Conservation (phyloP, 2,888 invertebrate genomes). For the Drymonia ruficornis region DNA sequence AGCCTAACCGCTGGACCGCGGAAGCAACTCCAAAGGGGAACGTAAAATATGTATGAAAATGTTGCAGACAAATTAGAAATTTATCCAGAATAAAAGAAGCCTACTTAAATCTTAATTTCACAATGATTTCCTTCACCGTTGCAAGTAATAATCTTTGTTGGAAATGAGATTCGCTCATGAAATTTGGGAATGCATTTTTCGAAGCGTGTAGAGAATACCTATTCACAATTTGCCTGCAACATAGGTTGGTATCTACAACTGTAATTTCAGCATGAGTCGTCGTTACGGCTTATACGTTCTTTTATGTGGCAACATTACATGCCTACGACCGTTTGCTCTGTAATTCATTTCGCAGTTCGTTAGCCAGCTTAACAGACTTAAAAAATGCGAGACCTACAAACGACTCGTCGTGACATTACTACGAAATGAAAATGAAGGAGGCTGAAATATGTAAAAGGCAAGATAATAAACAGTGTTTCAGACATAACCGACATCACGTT, state of each 20-base stretch:
- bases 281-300: conserved; percentile 28
- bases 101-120: too few relatives aligned
- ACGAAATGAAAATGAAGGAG: neutral
- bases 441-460: neutral
- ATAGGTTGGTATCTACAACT: conserved; percentile 15
- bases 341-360: conserved; percentile 63
- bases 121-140: too few relatives aligned
- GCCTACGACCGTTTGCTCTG: conserved; percentile 49
- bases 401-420: conserved; percentile 14
- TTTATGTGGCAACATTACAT: conserved; percentile 51
- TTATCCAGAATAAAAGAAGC: neutral
- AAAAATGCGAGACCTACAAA: conserved; percentile 31
- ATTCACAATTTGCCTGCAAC: too few relatives aligned
- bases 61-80: neutral
- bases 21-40: neutral
- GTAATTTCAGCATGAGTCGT: conserved; percentile 48
- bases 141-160: too few relatives aligned
- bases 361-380: conserved; percentile 45
- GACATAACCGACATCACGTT: neutral
- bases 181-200: too few relatives aligned
- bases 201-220: too few relatives aligned
- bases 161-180: too few relatives aligned
- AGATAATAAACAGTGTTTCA: neutral
- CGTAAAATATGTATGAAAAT: neutral
- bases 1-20: neutral